These are phyloP conservation scores for Stegastes partitus DNA, from an alignment of 2,113 vertebrate genomes.

Conservation along the genomic window DNA sequence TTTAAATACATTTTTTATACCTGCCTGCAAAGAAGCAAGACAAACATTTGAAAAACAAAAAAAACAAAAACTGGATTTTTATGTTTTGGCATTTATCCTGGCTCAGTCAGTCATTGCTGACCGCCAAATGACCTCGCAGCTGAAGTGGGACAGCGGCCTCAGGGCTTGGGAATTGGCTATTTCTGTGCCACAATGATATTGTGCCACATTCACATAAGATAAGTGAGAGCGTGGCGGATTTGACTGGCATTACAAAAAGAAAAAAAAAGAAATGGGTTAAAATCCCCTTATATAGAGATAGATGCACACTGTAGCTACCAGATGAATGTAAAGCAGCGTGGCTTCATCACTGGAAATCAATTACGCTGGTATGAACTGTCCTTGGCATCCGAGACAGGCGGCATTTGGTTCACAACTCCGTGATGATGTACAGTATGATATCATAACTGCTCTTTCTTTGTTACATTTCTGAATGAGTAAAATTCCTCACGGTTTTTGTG, in stretches of 20 bases:
- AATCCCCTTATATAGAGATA: slow-evolving; percentile 40
- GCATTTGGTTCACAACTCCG: background rate
- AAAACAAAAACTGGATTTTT: slow-evolving; percentile 39
- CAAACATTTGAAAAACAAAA: slow-evolving; percentile 11
- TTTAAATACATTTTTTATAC: background rate
- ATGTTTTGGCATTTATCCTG: slow-evolving; percentile 13
- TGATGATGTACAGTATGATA: slow-evolving; percentile 1
- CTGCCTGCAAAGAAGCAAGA: background rate
- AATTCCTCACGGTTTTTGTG: too few species aligned
- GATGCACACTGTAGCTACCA: slow-evolving; percentile 8
- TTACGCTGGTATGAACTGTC: slow-evolving; percentile 21
- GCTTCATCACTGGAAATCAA: slow-evolving; percentile 31
- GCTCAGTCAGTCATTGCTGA: slow-evolving; percentile 66
- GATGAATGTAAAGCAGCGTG: slow-evolving; percentile 42
- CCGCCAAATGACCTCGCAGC: slow-evolving; percentile 78
- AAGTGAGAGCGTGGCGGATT: slow-evolving; percentile 69
- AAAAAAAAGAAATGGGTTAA: slow-evolving; percentile 12
- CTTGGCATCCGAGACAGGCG: slow-evolving; percentile 20
- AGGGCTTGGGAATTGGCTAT: slow-evolving; percentile 70
- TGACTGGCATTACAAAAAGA: slow-evolving; percentile 62
- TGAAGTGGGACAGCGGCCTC: slow-evolving; percentile 75
- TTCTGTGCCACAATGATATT: slow-evolving; percentile 59
- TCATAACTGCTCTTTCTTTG: background rate
- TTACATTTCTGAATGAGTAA: background rate
- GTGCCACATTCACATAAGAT: slow-evolving; percentile 48